Conservation (phyloP, 2,113 vertebrate genomes). For the Oreochromis tanganicae region DNA sequence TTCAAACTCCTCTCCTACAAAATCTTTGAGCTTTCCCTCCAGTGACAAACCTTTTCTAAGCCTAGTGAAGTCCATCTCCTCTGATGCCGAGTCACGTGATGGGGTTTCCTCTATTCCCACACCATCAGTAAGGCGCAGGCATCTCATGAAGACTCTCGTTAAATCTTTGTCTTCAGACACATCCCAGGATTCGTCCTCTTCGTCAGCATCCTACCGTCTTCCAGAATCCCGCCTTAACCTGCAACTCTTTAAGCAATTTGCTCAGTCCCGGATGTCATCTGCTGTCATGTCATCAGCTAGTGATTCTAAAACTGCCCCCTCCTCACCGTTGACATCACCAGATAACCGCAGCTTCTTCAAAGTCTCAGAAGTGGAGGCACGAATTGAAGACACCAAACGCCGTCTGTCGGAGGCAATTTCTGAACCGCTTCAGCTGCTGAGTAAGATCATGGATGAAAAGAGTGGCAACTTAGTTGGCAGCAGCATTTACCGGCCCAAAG, state of each 20-base stretch:
- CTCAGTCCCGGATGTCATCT: conserved; percentile 77
- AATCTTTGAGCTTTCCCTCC: conserved; percentile 74
- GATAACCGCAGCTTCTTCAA: conserved; percentile 96
- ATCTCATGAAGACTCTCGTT: conserved; percentile 91
- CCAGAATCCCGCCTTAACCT: conserved; percentile 90
- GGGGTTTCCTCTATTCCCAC: conserved; percentile 58
- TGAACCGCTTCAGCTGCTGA: conserved; percentile 92
- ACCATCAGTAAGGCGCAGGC: conserved; percentile 76
- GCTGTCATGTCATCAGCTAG: conserved; percentile 49
- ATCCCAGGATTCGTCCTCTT: conserved; percentile 74
- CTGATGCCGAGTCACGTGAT: conserved; percentile 86
- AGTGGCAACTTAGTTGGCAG: conserved; percentile 67
- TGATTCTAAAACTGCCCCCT: conserved; percentile 93
- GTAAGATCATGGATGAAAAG: conserved; percentile 97
- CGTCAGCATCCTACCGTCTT: conserved; percentile 64
- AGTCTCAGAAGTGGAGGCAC: conserved; percentile 89
- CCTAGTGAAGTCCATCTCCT: conserved; percentile 86
- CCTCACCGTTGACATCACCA: conserved; percentile 85
- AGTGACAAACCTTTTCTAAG: conserved; percentile 81
- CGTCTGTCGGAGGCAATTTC: conserved; percentile 93
- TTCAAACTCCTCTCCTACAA: conserved; percentile 80
- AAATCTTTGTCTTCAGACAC: conserved; percentile 95
- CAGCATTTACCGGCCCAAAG: conserved; percentile 82
- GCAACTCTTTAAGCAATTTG: conserved; percentile 95
- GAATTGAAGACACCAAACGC: conserved; percentile 93